Evolutionary conservation across 2,888 invertebrate genomes (phyloP).

Genomic region (Tillus elongatus): DNA sequence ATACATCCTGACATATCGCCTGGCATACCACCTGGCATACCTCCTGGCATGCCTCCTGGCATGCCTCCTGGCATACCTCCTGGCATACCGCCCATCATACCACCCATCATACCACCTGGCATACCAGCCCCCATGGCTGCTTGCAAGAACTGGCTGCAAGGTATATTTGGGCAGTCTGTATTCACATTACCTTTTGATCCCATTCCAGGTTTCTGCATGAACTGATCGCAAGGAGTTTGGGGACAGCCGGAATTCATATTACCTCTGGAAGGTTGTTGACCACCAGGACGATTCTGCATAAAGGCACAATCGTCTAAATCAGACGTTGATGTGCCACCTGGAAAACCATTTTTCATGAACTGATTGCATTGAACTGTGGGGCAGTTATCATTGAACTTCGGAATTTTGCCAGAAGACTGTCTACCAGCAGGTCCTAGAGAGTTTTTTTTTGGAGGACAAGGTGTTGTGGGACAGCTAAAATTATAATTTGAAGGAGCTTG

Average conservation of each 20-base stretch:
- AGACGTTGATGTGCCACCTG: too few species aligned
- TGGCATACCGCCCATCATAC: slow-evolving; percentile 15
- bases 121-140: background rate
- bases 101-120: slow-evolving; percentile 6
- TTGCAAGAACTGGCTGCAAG: background rate
- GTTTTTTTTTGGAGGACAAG: slow-evolving; percentile 16
- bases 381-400: slow-evolving; percentile 1
- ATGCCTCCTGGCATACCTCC: slow-evolving; percentile 12
- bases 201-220: background rate
- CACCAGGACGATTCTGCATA: too few species aligned
- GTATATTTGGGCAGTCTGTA: slow-evolving; percentile 1
- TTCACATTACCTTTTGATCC: too few species aligned
- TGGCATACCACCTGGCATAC: too few species aligned
- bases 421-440: too few species aligned
- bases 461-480: slow-evolving; percentile 12
- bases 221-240: background rate
- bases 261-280: too few species aligned
- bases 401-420: too few species aligned
- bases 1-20: too few species aligned
- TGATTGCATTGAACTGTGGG: background rate
- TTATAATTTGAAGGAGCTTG: slow-evolving; percentile 7
- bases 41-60: too few species aligned
- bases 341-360: too few species aligned
- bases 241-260: too few species aligned
- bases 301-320: too few species aligned